Conservation (phyloP, 2,113 vertebrate genomes). For the Plecotus auritus region DNA sequence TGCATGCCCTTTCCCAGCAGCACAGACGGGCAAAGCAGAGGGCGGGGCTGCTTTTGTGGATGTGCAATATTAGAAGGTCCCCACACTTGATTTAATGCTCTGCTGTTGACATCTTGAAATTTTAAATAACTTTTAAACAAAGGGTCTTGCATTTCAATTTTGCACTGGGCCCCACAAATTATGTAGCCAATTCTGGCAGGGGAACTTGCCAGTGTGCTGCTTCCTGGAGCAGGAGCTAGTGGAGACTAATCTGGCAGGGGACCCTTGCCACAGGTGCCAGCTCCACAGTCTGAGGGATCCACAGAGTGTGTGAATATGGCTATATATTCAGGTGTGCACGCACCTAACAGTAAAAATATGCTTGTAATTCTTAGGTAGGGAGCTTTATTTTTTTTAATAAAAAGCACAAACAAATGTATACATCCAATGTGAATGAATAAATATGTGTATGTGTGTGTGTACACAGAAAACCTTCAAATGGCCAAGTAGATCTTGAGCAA, state of each 20-base stretch:
- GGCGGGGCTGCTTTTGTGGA: not conserved
- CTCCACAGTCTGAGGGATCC: not conserved
- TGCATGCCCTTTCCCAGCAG: not conserved
- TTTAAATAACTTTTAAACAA: not conserved
- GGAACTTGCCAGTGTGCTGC: not conserved
- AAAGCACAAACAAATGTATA: not conserved
- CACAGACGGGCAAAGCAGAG: not conserved
- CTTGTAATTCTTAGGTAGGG: not conserved
- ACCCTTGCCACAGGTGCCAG: not conserved
- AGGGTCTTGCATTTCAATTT: not conserved
- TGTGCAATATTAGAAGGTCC: not conserved
- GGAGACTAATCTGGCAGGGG: not conserved
- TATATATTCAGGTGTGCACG: not conserved
- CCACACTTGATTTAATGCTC: not conserved
- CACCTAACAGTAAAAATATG: not conserved
- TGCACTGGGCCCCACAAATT: not conserved
- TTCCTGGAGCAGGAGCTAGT: not conserved
- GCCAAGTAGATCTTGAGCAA: not conserved
- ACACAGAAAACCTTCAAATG: not conserved
- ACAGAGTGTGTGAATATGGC: accelerated
- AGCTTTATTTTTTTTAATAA: not conserved
- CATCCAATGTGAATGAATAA: not conserved
- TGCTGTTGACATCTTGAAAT: not conserved
- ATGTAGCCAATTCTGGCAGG: not conserved
- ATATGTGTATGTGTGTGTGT: not conserved